phyloP scores from a whole-genome alignment of 2,113 vertebrate species.

The Burhinus bistriatus region DNA sequence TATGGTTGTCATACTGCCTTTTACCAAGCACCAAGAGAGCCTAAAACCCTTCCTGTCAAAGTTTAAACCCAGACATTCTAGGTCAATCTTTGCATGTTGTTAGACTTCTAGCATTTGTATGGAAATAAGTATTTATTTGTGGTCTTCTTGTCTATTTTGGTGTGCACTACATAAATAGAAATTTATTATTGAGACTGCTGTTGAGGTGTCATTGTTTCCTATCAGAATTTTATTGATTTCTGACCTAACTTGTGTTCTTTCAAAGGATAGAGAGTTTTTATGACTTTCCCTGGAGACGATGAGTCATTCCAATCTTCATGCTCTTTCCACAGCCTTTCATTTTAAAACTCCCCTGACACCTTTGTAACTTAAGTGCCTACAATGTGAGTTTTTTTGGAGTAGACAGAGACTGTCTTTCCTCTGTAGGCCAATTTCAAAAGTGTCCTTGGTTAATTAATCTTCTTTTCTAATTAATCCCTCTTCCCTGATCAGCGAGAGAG shows the following conservation, averaged over 20 bases:
- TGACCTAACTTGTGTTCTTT: neutral
- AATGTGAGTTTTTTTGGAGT: neutral
- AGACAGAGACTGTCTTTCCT: neutral
- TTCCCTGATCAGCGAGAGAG: neutral
- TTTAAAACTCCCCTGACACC: neutral
- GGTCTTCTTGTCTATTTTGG: neutral
- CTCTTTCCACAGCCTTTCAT: neutral
- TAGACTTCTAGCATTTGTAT: neutral
- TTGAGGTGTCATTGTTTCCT: neutral
- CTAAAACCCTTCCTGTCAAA: neutral
- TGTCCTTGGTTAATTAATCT: neutral
- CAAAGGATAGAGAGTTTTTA: neutral
- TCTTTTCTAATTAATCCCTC: neutral
- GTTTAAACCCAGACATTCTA: neutral
- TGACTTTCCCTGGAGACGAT: neutral
- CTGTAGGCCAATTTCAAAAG: neutral
- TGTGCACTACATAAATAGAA: neutral
- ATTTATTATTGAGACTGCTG: neutral
- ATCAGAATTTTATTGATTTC: neutral
- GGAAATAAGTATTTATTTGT: neutral
- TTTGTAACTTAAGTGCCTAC: neutral
- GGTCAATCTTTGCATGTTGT: neutral
- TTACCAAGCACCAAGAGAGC: neutral
- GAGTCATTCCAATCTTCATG: neutral
- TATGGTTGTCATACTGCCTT: neutral